Percentiles rank a stretch among this genome's conserved stretches.
These are phyloP conservation scores for Trididemnum nubilum DNA, from an alignment of 23 tunicate species.

Conservation along the genomic window DNA sequence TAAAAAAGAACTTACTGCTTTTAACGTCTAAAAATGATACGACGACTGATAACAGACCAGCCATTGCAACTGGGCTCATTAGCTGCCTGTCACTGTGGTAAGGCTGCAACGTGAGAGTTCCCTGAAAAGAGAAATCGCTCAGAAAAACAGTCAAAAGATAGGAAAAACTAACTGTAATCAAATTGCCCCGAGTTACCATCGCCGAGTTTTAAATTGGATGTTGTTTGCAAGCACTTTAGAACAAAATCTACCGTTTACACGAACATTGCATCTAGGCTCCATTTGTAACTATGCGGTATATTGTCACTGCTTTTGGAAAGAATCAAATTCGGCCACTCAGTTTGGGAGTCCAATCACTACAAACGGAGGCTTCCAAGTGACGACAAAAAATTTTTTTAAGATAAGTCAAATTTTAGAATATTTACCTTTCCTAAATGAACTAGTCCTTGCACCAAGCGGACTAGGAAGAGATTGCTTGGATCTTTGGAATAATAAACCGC, in stretches of 20 bases:
- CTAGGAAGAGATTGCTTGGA: constrained; percentile 79
- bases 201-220: too few species aligned
- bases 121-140: constrained; percentile 38
- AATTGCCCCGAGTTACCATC: too few species aligned
- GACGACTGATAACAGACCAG: constrained; percentile 66
- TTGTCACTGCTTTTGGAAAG: too few species aligned
- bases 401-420: too few species aligned
- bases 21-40: constrained; percentile 83
- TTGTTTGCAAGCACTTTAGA: too few species aligned
- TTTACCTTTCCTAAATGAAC: constrained; percentile 95
- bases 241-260: background rate
- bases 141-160: background rate
- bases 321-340: background rate
- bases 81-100: constrained; percentile 90
- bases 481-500: constrained; percentile 95
- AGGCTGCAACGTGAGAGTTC: constrained; percentile 93
- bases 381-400: too few species aligned
- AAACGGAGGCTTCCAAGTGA: too few species aligned
- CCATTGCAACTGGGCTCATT: constrained; percentile 84
- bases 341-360: background rate
- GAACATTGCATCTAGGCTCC: too few species aligned
- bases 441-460: constrained; percentile 80
- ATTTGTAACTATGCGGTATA: too few species aligned
- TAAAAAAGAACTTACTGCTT: constrained; percentile 72
- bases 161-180: background rate